A percentile compares a stretch with the other conserved stretches of the same genome.
phyloP scores from a whole-genome alignment of 1,140 invertebrate genomes.

The Potamilus streckersoni region DNA sequence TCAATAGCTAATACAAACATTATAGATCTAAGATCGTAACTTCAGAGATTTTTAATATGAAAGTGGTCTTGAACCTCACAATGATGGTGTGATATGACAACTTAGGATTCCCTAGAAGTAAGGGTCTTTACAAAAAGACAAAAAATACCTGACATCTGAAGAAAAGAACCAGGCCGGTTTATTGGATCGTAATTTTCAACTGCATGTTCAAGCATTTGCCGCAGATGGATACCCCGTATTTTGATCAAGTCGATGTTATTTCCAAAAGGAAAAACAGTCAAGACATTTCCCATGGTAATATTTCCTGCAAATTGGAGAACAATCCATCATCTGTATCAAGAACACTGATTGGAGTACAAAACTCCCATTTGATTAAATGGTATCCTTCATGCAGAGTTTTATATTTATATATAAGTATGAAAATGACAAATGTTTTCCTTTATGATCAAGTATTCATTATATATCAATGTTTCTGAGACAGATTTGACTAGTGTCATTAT shows the following conservation, averaged over 20 bases:
- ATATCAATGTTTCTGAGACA: too few species aligned
- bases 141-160: slow-evolving; percentile 73
- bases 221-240: slow-evolving; percentile 74
- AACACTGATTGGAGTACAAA: neutral
- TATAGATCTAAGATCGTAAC: neutral
- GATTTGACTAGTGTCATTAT: too few species aligned
- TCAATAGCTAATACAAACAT: neutral
- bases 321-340: neutral
- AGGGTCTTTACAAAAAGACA: neutral
- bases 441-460: too few species aligned
- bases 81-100: neutral
- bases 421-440: too few species aligned
- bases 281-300: slow-evolving; percentile 77
- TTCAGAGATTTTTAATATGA: neutral
- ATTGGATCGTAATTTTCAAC: slow-evolving; percentile 71
- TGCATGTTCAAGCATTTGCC: slow-evolving; percentile 74
- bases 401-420: neutral
- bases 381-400: neutral
- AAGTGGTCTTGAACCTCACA: neutral
- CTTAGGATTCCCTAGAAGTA: neutral
- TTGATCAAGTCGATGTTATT: slow-evolving; percentile 78
- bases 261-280: slow-evolving; percentile 78
- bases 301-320: slow-evolving; percentile 63
- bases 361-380: neutral
- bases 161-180: slow-evolving; percentile 72